phyloP scores from a whole-genome alignment of 92 coral and sea anemone species.

The Porites rus region DNA sequence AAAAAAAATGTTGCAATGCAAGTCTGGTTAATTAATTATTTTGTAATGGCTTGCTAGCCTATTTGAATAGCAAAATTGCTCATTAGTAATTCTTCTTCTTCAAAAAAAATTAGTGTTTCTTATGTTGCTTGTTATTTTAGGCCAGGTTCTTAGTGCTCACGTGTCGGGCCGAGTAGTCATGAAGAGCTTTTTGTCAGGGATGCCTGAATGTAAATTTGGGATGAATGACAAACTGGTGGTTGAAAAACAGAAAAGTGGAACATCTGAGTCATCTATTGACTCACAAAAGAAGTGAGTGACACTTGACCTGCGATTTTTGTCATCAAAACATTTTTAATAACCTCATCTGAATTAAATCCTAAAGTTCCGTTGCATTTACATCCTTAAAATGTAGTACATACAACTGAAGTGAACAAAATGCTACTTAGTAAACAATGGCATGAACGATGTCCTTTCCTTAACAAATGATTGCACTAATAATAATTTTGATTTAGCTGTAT shows the following conservation, averaged over 20 bases:
- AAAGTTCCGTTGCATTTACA: not conserved
- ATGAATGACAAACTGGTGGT: constrained; percentile 99
- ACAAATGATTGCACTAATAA: too few relatives aligned
- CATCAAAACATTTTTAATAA: not conserved
- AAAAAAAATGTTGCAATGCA: too few relatives aligned
- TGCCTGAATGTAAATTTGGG: constrained; percentile 99
- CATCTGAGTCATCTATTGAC: constrained; percentile 87
- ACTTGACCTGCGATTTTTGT: not conserved
- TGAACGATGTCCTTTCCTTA: too few relatives aligned
- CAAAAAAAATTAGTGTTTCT: not conserved
- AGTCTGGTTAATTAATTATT: too few relatives aligned
- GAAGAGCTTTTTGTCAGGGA: constrained; percentile 99
- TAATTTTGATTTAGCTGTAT: too few relatives aligned
- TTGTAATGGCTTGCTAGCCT: too few relatives aligned
- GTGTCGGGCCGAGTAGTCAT: constrained; percentile 98
- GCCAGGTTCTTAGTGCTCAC: constrained; percentile 99
- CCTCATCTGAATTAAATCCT: not conserved
- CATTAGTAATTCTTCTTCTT: too few relatives aligned
- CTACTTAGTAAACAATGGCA: too few relatives aligned
- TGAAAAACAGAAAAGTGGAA: constrained; percentile 92
- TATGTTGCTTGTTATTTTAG: constrained; percentile 40
- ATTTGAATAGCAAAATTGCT: too few relatives aligned
- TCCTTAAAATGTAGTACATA: not conserved
- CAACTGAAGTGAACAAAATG: too few relatives aligned
- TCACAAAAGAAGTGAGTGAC: constrained; percentile 86